Conservation (phyloP, 1,140 invertebrate genomes). For the Orchesella cincta region DNA sequence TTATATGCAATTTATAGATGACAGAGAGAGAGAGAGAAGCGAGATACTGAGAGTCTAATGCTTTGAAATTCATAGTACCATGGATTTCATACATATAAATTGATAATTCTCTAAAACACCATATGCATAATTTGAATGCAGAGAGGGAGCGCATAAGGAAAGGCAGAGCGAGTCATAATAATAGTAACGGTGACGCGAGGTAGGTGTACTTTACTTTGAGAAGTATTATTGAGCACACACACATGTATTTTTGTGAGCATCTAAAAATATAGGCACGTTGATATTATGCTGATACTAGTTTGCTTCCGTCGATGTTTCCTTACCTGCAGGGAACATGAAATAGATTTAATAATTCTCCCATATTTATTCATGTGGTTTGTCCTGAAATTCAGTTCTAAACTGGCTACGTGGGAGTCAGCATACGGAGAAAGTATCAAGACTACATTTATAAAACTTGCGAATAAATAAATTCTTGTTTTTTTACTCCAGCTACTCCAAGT, state of each 20-base stretch:
- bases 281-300: neutral
- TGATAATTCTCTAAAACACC: conserved; percentile 9
- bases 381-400: conserved; percentile 9
- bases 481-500: neutral
- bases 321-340: conserved; percentile 8
- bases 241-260: neutral
- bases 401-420: neutral
- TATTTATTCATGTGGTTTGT: conserved; percentile 9
- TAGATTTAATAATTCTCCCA: conserved; percentile 23
- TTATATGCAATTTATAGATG: too few relatives aligned
- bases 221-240: neutral
- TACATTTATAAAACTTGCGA: neutral
- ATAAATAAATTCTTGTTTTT: neutral
- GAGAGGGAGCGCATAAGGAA: neutral
- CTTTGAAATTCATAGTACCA: conserved; percentile 11
- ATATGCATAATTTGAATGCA: conserved; percentile 7
- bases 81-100: conserved; percentile 20
- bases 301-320: conserved; percentile 20
- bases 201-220: neutral
- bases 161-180: neutral
- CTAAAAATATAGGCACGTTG: neutral
- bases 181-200: neutral
- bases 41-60: too few relatives aligned
- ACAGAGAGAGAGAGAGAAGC: neutral
- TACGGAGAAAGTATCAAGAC: neutral